These are phyloP conservation scores for Lamprologus tigripictilis DNA, from an alignment of 2,113 vertebrate genomes.

Conservation along the genomic window DNA sequence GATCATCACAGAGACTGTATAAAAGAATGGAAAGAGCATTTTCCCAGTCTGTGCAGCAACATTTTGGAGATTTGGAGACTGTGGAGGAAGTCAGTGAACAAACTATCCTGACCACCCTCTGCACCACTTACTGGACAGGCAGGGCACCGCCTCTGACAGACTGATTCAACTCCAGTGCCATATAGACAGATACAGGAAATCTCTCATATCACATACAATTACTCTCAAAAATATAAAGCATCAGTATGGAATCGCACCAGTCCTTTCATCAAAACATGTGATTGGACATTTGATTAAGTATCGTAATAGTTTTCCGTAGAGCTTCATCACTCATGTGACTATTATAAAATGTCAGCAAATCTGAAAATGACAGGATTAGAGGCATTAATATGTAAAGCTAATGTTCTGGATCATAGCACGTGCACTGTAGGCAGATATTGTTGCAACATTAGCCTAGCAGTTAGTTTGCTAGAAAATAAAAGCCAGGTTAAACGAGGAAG, in stretches of 20 bases:
- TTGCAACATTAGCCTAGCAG: not conserved
- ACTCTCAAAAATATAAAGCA: not conserved
- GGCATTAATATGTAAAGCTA: not conserved
- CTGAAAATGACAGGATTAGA: not conserved
- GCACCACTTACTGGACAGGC: not conserved
- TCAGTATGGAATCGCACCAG: not conserved
- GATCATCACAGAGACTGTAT: not conserved
- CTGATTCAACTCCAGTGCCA: not conserved
- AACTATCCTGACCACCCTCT: not conserved
- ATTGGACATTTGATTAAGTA: not conserved
- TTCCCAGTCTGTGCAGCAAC: not conserved
- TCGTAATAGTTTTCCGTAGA: not conserved
- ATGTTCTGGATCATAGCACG: not conserved
- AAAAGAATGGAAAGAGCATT: not conserved
- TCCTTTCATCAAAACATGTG: not conserved
- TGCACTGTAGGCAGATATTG: not conserved
- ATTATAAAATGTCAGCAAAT: not conserved
- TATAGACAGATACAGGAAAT: not conserved
- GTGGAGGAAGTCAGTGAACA: not conserved
- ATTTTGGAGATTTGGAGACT: not conserved
- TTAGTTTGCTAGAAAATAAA: not conserved
- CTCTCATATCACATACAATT: not conserved
- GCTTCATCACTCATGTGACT: not conserved
- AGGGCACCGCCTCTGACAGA: not conserved
- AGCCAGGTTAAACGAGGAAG: not conserved